phyloP scores from a whole-genome alignment of 2,113 vertebrate species.

The Rhinogobius similis region DNA sequence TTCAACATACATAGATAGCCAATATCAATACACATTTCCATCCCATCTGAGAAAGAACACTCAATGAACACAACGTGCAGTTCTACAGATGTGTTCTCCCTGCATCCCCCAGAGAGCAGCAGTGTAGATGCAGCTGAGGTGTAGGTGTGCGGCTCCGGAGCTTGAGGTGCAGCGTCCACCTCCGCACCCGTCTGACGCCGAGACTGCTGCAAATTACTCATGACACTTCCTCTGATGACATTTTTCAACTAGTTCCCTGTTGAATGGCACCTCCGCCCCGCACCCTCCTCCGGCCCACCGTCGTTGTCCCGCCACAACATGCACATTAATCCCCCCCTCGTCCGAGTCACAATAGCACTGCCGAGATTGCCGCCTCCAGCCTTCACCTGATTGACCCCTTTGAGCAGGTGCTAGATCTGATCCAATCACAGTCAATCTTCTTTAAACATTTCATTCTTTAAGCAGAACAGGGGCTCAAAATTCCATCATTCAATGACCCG shows the following conservation, averaged over 20 bases:
- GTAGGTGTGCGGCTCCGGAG: slow-evolving; percentile 31
- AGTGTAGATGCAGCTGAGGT: slow-evolving; percentile 46
- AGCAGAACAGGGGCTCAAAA: slow-evolving; percentile 73
- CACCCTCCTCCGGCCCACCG: slow-evolving; percentile 37
- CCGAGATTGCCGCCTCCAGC: slow-evolving; percentile 71
- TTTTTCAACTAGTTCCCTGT: slow-evolving; percentile 65
- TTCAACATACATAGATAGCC: slow-evolving; percentile 32
- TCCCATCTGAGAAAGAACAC: slow-evolving; percentile 43
- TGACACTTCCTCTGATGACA: slow-evolving; percentile 74
- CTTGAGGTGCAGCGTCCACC: slow-evolving; percentile 41
- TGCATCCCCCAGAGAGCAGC: slow-evolving; percentile 36
- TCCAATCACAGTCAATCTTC: slow-evolving; percentile 77
- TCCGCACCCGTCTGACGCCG: slow-evolving; percentile 55
- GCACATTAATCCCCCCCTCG: slow-evolving; percentile 56
- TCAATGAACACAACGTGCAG: slow-evolving; percentile 33
- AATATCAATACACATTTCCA: slow-evolving; percentile 39
- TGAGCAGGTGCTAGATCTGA: slow-evolving; percentile 76
- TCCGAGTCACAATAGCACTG: slow-evolving; percentile 66
- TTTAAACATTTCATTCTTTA: slow-evolving; percentile 75
- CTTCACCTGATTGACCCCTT: slow-evolving; percentile 70
- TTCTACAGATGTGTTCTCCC: slow-evolving; percentile 34
- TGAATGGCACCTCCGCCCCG: slow-evolving; percentile 55
- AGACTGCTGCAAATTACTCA: slow-evolving; percentile 70
- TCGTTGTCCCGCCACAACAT: slow-evolving; percentile 45
- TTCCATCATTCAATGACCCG: slow-evolving; percentile 76